These are phyloP conservation scores for Globodera ellingtonae DNA, from an alignment of 1,140 invertebrate species.

Conservation along the genomic window DNA sequence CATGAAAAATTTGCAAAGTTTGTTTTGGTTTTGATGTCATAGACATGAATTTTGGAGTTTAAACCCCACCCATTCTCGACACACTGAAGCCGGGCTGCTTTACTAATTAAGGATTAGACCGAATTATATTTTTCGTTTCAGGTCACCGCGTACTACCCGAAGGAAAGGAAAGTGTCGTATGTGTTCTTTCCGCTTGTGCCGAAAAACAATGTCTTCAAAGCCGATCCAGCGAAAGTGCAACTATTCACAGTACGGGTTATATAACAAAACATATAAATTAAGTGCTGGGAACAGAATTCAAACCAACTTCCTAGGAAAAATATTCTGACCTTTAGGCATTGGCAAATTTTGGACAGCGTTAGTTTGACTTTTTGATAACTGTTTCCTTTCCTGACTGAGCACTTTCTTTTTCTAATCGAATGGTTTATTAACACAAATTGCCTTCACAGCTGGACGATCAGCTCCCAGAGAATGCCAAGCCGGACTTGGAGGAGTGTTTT, in stretches of 20 bases:
- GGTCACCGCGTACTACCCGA: conserved; percentile 35
- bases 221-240: conserved; percentile 19
- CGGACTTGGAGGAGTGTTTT: conserved; percentile 24
- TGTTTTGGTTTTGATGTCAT: no score
- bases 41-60: no score
- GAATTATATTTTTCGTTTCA: not conserved
- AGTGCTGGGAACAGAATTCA: not conserved
- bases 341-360: no score
- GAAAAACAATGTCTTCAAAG: conserved; percentile 14
- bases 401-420: no score
- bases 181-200: conserved; percentile 31
- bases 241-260: conserved; percentile 24
- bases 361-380: no score
- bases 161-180: conserved; percentile 33
- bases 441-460: conserved; percentile 2
- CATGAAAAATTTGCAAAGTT: no score
- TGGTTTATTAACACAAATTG: not conserved
- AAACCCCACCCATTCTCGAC: no score
- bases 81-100: not conserved
- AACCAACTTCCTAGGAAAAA: not conserved
- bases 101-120: not conserved
- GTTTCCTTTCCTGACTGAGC: no score
- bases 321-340: no score
- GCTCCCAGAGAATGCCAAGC: conserved; percentile 16
- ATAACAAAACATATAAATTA: no score